Evolutionary conservation across 1,140 invertebrate genomes (phyloP), one percentile per base, ranked within the genome.

Genomic region (Apis florea): DNA sequence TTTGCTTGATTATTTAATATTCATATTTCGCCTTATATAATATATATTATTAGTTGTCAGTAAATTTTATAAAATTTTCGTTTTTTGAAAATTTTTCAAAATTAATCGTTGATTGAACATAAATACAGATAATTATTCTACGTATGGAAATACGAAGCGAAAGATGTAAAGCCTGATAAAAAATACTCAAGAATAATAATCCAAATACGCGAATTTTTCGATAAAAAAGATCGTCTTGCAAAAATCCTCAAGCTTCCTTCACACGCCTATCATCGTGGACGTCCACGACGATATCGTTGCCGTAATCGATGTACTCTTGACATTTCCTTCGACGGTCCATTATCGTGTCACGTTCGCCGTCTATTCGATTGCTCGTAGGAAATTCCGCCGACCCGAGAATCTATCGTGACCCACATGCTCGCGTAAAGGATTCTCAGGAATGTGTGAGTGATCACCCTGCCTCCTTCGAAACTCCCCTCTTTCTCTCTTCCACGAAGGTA

Each of bases 381-480:
- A 86, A 86, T 86, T 86, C 81, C 61, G 68, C 11, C 84, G 66
- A 69, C 51, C 71, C 49, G n/a, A 70, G 76, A 86, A 86, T 79
- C 66, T 71, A 58, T n/a, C 31, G 53, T 79, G 85, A 86, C 84
- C 84, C 66, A 76, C 66, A 85, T 85, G 75, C 56, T 17, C 47
- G 24, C 13, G 15, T 67, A 79, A 86, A 86, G 75, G 85, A 79
- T 79, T 86, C 51, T 66, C 72, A 72, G 84, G 85, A 86, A 86
- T 86, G 84, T 79, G 84, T 79, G 84, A 86, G 75, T 74, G 85
- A 86, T 86, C 80, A 59, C 75, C 71, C 67, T 24, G 49, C 53
- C 26, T 26, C 21, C 31, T 47, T 67, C 19, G 17, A 66, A 31
- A 17, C 40, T n/a, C 17, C 26, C 26, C 3, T 26, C 21, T 2